Conservation (phyloP, 2,797 vertebrate genomes). For the Bradypus variegatus region DNA sequence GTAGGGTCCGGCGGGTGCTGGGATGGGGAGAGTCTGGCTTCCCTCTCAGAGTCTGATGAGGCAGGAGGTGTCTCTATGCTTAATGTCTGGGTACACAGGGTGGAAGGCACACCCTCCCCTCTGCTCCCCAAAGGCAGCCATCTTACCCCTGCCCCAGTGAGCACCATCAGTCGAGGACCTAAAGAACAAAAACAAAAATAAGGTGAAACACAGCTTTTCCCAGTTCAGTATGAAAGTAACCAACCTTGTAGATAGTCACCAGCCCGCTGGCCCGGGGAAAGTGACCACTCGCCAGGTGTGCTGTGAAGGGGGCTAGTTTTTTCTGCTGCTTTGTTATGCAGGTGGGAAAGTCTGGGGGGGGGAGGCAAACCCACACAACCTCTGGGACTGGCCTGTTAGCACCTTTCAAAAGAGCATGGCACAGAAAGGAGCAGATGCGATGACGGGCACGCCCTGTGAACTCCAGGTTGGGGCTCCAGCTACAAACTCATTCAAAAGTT, state of each 20-base stretch:
- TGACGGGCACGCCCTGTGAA: too few species aligned
- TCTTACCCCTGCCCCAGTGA: not conserved
- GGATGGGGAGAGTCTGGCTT: not conserved
- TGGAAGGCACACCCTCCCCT: not conserved
- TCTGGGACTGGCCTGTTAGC: not conserved
- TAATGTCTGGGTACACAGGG: not conserved
- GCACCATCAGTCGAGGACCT: not conserved
- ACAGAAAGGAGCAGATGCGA: not conserved
- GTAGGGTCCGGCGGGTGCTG: fast-evolving
- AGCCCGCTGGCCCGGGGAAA: not conserved
- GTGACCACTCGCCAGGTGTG: fast-evolving
- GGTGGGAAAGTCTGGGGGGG: fast-evolving
- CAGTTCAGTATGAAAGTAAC: fast-evolving
- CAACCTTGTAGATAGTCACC: not conserved
- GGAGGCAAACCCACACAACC: not conserved
- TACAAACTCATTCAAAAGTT: constrained; percentile 9
- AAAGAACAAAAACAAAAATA: not conserved
- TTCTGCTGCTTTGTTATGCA: too few species aligned
- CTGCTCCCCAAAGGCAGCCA: not conserved
- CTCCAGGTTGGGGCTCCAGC: not conserved
- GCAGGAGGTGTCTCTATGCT: not conserved
- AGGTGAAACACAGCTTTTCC: not conserved
- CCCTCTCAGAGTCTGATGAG: fast-evolving
- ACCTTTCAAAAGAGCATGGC: not conserved
- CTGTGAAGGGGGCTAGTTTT: not conserved